Evolutionary conservation across 2,888 invertebrate genomes (phyloP).

Genomic region (Eupithecia subumbrata): DNA sequence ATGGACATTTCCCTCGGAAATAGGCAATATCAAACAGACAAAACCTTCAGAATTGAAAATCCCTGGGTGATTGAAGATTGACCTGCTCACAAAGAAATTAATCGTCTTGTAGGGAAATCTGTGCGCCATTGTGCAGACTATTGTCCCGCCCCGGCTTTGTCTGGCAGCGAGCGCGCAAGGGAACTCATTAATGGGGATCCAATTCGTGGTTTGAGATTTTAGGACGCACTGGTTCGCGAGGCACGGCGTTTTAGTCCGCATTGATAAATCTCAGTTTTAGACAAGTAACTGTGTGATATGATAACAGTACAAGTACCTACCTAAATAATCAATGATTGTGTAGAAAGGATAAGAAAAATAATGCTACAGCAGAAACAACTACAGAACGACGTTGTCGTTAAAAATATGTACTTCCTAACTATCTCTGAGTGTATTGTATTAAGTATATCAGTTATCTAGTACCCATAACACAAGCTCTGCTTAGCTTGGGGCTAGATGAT

Average conservation of each 20-base stretch:
- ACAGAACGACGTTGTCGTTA: not conserved
- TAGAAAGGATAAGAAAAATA: not conserved
- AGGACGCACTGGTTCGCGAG: conserved; percentile 47
- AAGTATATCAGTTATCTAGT: too few relatives aligned
- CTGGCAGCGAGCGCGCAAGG: conserved; percentile 45
- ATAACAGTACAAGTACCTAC: not conserved
- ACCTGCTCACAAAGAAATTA: conserved; percentile 48
- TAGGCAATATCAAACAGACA: conserved; percentile 14
- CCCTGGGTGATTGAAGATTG: conserved; percentile 40
- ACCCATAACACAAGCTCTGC: too few relatives aligned
- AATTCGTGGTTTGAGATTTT: conserved; percentile 42
- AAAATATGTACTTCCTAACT: not conserved
- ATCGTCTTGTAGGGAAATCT: conserved; percentile 48
- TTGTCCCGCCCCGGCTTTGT: conserved; percentile 44
- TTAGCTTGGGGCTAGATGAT: too few relatives aligned
- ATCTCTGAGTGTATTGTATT: too few relatives aligned
- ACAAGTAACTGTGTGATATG: not conserved
- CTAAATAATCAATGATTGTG: not conserved
- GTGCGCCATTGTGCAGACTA: conserved; percentile 44
- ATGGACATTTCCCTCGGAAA: not conserved
- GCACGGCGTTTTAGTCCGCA: conserved; percentile 42
- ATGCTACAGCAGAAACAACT: not conserved
- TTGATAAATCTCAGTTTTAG: not conserved
- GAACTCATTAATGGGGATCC: conserved; percentile 48
- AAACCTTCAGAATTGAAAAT: conserved; percentile 37